Percentiles rank a stretch among this genome's conserved stretches.
Conservation (phyloP, 2,113 vertebrate genomes). For the Cyprinodon brontotheroides region DNA sequence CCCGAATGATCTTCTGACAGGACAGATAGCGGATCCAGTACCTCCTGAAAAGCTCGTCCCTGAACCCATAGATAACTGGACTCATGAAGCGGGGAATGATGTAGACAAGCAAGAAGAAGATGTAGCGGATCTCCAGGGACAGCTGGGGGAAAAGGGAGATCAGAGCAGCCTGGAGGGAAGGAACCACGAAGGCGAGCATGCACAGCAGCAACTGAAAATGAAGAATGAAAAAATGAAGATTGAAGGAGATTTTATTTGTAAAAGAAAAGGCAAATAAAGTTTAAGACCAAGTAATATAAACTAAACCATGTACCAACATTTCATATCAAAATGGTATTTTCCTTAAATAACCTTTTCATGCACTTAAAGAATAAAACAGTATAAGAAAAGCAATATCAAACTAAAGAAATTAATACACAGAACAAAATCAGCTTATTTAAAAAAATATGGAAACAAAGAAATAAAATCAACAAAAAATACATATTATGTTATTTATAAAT, state of each 20-base stretch:
- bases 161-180: slow-evolving; percentile 77
- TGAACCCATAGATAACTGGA: slow-evolving; percentile 80
- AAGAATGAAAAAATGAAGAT: neutral
- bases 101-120: slow-evolving; percentile 81
- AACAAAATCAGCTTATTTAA: too few relatives aligned
- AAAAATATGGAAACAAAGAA: neutral
- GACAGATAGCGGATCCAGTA: slow-evolving; percentile 72
- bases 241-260: neutral
- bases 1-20: neutral
- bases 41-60: slow-evolving; percentile 77
- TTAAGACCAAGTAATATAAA: neutral
- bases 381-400: too few relatives aligned
- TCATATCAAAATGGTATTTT: too few relatives aligned
- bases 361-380: too few relatives aligned
- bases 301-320: neutral
- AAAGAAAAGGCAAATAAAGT: neutral
- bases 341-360: neutral
- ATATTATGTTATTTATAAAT: neutral
- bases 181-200: slow-evolving; percentile 80
- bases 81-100: slow-evolving; percentile 82
- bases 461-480: neutral
- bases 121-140: slow-evolving; percentile 78
- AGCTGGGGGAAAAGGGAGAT: slow-evolving; percentile 75
- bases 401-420: too few relatives aligned
- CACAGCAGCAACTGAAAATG: slow-evolving; percentile 78